These are phyloP conservation scores for Rhodophaea formosa DNA, from an alignment of 2,888 invertebrate genomes.

Conservation along the genomic window DNA sequence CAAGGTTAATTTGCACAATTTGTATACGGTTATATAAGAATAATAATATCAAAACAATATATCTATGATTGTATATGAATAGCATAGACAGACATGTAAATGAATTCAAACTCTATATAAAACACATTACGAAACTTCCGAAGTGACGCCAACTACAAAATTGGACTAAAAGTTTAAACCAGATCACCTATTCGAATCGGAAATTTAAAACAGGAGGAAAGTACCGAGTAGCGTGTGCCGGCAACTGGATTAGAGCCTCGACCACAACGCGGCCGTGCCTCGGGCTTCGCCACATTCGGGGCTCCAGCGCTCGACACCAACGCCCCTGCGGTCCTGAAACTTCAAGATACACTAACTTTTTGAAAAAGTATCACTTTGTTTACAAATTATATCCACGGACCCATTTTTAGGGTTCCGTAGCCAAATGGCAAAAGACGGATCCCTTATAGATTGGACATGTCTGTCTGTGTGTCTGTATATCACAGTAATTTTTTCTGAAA, in stretches of 20 bases:
- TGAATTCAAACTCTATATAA: neutral
- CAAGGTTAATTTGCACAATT: too few relatives aligned
- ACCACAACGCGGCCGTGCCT: conserved; percentile 59
- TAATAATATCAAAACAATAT: too few relatives aligned
- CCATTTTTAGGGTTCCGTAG: too few relatives aligned
- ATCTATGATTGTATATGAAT: too few relatives aligned
- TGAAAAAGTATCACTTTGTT: neutral
- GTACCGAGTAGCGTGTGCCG: conserved; percentile 46
- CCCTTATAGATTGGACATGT: too few relatives aligned
- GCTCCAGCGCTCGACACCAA: conserved; percentile 35
- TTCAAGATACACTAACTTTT: conserved; percentile 37
- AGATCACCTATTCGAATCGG: conserved; percentile 65
- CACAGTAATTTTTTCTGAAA: too few relatives aligned
- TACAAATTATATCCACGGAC: too few relatives aligned
- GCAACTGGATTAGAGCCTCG: conserved; percentile 68
- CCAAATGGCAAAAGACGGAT: too few relatives aligned
- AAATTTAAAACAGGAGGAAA: conserved; percentile 72
- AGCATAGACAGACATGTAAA: neutral
- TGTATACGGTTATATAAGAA: too few relatives aligned
- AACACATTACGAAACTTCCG: conserved; percentile 11
- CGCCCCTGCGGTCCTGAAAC: conserved; percentile 42
- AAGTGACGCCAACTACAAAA: conserved; percentile 52
- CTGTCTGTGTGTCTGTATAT: too few relatives aligned
- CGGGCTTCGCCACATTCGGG: conserved; percentile 35
- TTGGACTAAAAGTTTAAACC: conserved; percentile 71